Percentiles rank a stretch among this genome's conserved stretches.
Conservation (phyloP, 2,113 vertebrate genomes). For the Ciconia maguari region DNA sequence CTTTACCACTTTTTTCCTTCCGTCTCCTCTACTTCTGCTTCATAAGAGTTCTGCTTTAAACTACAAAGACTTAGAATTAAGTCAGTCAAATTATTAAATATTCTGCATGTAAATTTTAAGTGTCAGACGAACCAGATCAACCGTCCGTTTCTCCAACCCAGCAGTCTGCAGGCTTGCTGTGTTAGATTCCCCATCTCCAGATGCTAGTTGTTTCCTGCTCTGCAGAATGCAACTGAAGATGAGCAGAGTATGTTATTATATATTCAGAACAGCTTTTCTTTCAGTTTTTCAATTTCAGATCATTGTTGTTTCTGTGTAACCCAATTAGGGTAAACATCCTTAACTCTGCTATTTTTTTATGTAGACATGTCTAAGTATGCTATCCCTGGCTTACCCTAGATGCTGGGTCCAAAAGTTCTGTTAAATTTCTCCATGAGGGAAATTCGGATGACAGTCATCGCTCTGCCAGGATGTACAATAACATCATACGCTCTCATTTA, state of each 20-base stretch:
- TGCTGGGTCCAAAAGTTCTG: not conserved
- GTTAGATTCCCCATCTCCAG: not conserved
- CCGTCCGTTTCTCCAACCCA: fast-evolving
- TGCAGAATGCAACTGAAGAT: not conserved
- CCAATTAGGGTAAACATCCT: not conserved
- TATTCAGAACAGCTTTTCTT: not conserved
- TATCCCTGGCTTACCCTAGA: not conserved
- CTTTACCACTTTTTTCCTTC: not conserved
- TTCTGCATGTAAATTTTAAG: not conserved
- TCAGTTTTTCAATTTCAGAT: not conserved
- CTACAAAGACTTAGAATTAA: not conserved
- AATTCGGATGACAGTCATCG: not conserved
- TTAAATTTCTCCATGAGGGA: not conserved
- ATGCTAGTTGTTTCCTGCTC: not conserved
- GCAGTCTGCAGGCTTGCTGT: not conserved
- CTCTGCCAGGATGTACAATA: not conserved
- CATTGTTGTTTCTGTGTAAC: not conserved
- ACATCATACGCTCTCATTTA: not conserved
- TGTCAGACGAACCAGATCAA: not conserved
- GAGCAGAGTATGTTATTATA: not conserved
- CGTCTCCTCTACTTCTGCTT: not conserved
- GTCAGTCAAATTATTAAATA: not conserved
- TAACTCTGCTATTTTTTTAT: not conserved
- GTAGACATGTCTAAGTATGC: not conserved
- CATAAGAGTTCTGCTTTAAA: not conserved